Percentiles rank a stretch among this genome's conserved stretches.
Conservation (phyloP, 2,113 vertebrate genomes). For the Limanda limanda region DNA sequence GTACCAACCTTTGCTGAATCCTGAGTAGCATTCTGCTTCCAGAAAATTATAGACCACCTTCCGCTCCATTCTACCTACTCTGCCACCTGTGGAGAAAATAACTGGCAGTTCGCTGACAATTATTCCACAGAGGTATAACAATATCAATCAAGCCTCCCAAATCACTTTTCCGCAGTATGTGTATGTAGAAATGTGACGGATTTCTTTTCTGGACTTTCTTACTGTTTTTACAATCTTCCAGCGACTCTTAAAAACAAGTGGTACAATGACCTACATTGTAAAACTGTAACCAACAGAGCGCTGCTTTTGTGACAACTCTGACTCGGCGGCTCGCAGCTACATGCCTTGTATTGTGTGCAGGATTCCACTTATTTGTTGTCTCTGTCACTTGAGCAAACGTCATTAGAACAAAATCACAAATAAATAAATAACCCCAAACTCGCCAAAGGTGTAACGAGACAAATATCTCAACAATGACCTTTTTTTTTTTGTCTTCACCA, state of each 20-base stretch:
- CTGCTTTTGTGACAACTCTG: slow-evolving; percentile 41
- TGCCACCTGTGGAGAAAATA: slow-evolving; percentile 71
- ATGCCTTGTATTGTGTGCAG: slow-evolving; percentile 29
- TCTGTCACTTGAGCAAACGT: slow-evolving; percentile 44
- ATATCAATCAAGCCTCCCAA: slow-evolving; percentile 53
- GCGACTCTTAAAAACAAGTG: slow-evolving; percentile 44
- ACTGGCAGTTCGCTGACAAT: slow-evolving; percentile 56
- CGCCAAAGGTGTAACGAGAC: slow-evolving; percentile 69
- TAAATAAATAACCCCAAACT: slow-evolving; percentile 61
- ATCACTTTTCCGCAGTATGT: slow-evolving; percentile 23
- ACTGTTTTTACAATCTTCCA: slow-evolving; percentile 26
- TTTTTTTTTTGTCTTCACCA: slow-evolving; percentile 77
- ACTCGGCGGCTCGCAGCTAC: slow-evolving; percentile 35
- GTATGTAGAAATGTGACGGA: not conserved
- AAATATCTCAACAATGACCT: slow-evolving; percentile 78
- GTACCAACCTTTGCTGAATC: slow-evolving; percentile 51
- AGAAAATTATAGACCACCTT: slow-evolving; percentile 68
- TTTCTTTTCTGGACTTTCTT: not conserved
- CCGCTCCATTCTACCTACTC: slow-evolving; percentile 56
- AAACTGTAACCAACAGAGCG: slow-evolving; percentile 41
- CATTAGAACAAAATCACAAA: slow-evolving; percentile 47
- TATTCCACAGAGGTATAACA: slow-evolving; percentile 56
- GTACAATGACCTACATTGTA: slow-evolving; percentile 67
- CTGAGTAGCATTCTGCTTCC: slow-evolving; percentile 59
- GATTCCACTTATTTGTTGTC: slow-evolving; percentile 27